Evolutionary conservation across 2,113 vertebrate genomes (phyloP).

Genomic region (Lasiurus borealis): DNA sequence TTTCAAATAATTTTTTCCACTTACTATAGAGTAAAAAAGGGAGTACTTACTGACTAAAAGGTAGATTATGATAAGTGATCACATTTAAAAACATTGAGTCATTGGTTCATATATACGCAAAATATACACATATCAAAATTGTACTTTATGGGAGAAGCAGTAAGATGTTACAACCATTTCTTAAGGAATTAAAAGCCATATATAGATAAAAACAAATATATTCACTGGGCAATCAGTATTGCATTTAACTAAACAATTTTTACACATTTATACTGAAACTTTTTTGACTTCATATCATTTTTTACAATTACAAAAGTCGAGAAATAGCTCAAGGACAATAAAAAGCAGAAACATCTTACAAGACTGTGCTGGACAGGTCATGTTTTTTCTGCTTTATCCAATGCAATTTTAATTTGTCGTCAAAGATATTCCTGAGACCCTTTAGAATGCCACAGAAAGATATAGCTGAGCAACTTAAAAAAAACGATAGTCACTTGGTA

Average conservation of each 20-base stretch:
- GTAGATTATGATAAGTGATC: background rate
- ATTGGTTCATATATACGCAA: background rate
- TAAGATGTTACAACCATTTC: background rate
- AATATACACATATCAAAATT: background rate
- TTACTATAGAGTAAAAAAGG: background rate
- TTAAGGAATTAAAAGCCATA: background rate
- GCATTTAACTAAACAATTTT: background rate
- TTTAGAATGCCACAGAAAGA: constrained; percentile 1
- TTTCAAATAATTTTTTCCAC: background rate
- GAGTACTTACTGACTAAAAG: background rate
- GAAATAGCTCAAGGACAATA: background rate
- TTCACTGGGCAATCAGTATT: background rate
- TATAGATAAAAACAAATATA: background rate
- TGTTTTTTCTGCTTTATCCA: background rate
- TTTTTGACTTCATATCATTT: background rate
- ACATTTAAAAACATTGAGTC: background rate
- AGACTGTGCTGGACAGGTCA: no score
- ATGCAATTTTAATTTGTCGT: constrained; percentile 28
- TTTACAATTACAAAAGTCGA: background rate
- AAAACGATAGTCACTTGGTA: constrained; percentile 58
- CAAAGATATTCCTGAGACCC: background rate
- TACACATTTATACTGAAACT: background rate
- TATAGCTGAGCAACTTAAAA: background rate
- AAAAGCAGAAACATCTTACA: background rate
- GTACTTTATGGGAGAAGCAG: background rate